Evolutionary conservation across 2,888 invertebrate genomes (phyloP).

Genomic region (Syrista parreyssii): DNA sequence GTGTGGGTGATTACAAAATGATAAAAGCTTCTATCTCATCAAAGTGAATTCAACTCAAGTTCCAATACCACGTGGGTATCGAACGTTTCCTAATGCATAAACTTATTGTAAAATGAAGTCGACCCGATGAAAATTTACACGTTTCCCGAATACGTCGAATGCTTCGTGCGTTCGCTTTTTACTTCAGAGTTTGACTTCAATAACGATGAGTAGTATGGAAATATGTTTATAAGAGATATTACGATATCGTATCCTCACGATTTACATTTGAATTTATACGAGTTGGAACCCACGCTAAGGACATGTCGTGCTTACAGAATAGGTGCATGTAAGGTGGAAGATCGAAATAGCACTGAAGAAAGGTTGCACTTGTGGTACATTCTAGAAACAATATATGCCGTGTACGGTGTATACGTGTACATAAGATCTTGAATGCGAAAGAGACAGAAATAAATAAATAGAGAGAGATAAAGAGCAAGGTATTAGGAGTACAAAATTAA

Average conservation of each 20-base stretch:
- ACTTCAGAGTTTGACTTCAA: neutral
- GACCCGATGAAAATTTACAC: neutral
- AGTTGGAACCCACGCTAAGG: neutral
- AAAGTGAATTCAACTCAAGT: neutral
- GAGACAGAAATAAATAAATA: too few relatives aligned
- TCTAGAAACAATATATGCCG: neutral
- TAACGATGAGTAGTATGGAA: neutral
- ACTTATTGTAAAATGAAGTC: neutral
- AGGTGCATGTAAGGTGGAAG: neutral
- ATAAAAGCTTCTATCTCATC: neutral
- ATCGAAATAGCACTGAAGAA: neutral
- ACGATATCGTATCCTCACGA: neutral
- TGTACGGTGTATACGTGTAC: neutral
- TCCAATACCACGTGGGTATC: neutral
- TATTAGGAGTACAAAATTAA: too few relatives aligned
- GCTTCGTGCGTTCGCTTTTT: neutral
- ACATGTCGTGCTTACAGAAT: neutral
- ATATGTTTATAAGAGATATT: neutral
- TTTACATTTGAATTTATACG: neutral
- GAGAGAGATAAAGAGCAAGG: too few relatives aligned
- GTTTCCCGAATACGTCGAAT: neutral
- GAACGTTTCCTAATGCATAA: neutral
- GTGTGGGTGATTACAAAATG: too few relatives aligned
- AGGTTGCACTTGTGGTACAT: neutral
- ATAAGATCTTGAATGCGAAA: too few relatives aligned